Base-by-base conservation (phyloP, 2,113 vertebrate species). In the Microtus montanus region DNA sequence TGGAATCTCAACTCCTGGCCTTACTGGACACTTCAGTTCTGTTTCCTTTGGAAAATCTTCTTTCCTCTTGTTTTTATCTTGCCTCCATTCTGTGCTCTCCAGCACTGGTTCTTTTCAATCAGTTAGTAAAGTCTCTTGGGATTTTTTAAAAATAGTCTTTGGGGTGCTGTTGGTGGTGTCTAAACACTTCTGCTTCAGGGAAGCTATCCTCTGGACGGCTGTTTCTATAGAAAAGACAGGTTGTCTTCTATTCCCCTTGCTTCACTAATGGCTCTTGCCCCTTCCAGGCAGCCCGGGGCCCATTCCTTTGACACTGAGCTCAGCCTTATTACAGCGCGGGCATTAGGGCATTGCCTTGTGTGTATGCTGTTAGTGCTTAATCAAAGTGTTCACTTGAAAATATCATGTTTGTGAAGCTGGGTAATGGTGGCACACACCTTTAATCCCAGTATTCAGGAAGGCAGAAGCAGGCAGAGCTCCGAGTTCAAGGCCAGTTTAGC, bases 101-200 rank as follows among this genome's bases (percentile, higher is more conserved):
- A 68, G 47, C 17, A 90, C 82, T 58, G 91, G 33, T 77, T 89
- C 30, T 90, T 95, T 80, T 15, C 47, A 47, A 30, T 89, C 77
- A 82, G 66, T 90, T 86, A 87, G 52, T 66, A 75, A 38, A 12
- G 7, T 70, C 38, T 90, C 47, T 58, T 33, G 61, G 63, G 0
- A n/a, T 52, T 85, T 44, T 35, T 7, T n/a, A 33, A 66, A 85
- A 85, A 85, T 33, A 54, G 66, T 92, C 54, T 94, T 75, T 80
- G 15, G 44, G 73, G 49, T 47, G 35, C 35, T 94, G 28, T 78
- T 41, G 30, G 38, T 30, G 22, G 63, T 54, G 35, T 52, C 38
- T 54, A 38, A 54, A 58, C 24, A 11, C 44, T 30, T 41, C n/a
- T 96, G 58, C 85, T 95, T 86, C 47, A 9, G 35, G 58, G 61